These are phyloP conservation scores for Lycocerus yunnanus DNA, from an alignment of 2,888 invertebrate species.

Conservation along the genomic window DNA sequence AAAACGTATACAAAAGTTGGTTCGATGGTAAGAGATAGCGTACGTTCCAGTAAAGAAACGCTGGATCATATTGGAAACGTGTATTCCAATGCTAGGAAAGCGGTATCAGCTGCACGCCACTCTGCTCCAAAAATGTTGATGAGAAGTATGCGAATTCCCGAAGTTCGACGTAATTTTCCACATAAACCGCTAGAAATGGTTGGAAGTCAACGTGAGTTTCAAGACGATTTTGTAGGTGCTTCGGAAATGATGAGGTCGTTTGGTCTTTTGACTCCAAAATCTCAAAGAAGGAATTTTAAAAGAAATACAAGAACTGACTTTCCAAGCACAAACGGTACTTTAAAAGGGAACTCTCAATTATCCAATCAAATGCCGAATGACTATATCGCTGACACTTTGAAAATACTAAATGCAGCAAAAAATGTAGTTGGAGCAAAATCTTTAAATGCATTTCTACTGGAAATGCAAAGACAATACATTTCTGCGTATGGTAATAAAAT, in stretches of 20 bases:
- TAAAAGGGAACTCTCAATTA: too few species aligned
- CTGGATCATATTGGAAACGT: slow-evolving; percentile 46
- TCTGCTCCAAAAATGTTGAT: slow-evolving; percentile 43
- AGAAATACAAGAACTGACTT: slow-evolving; percentile 33
- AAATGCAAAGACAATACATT: slow-evolving; percentile 29
- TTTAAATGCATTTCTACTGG: slow-evolving; percentile 30
- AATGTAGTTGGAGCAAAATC: slow-evolving; percentile 26
- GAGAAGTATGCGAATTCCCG: slow-evolving; percentile 39
- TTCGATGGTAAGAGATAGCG: slow-evolving; percentile 46
- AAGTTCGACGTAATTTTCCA: slow-evolving; percentile 10
- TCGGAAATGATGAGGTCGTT: slow-evolving; percentile 49
- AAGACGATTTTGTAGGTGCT: slow-evolving; percentile 42
- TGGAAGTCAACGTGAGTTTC: not conserved
- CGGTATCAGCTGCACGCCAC: slow-evolving; percentile 38
- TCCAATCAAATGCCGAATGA: not conserved
- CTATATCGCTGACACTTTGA: slow-evolving; percentile 16
- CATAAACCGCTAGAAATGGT: not conserved
- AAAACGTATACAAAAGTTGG: slow-evolving; percentile 43
- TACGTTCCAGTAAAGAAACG: slow-evolving; percentile 49
- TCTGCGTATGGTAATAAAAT: not conserved
- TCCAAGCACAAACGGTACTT: too few species aligned
- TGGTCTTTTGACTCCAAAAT: slow-evolving; percentile 47
- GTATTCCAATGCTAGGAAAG: slow-evolving; percentile 48
- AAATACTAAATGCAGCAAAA: slow-evolving; percentile 26
- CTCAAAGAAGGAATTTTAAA: slow-evolving; percentile 35